phyloP scores from a whole-genome alignment of 2,888 invertebrate species.

The Aphidoletes aphidimyza region DNA sequence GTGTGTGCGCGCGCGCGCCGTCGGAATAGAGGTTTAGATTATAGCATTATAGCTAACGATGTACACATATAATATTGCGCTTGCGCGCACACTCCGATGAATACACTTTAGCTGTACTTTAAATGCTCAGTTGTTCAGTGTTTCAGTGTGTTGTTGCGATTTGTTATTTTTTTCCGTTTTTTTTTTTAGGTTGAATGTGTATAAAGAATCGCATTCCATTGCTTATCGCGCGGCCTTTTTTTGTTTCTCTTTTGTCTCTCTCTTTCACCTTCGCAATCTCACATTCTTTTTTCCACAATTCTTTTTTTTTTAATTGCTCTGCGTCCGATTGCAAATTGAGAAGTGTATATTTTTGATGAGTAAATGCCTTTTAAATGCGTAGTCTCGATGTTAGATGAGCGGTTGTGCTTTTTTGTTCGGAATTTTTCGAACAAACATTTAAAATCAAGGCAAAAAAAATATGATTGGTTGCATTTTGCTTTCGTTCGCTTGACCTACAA shows the following conservation, averaged over 20 bases:
- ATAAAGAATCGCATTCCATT: slow-evolving; percentile 53
- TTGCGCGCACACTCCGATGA: background rate
- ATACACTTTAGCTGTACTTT: background rate
- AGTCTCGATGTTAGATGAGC: background rate
- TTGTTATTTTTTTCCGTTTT: background rate
- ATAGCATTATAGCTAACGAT: background rate
- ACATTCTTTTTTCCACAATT: background rate
- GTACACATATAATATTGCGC: background rate
- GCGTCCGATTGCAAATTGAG: slow-evolving; percentile 4
- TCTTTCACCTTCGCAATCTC: background rate
- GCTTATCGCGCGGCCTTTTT: slow-evolving; percentile 45
- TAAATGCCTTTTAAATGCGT: too few relatives aligned
- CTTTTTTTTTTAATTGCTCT: background rate
- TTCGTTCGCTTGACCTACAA: slow-evolving; percentile 29
- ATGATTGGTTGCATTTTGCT: slow-evolving; percentile 12
- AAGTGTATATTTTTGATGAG: background rate
- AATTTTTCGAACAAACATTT: background rate
- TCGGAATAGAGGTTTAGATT: background rate
- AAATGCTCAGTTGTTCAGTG: background rate
- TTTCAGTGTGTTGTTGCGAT: background rate
- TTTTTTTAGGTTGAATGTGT: slow-evolving; percentile 33
- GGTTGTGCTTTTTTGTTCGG: background rate
- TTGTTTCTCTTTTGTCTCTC: background rate
- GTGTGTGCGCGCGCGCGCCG: too few relatives aligned
- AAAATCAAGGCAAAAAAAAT: too few relatives aligned